phyloP scores from a whole-genome alignment of 2,113 vertebrate species.

The Anas platyrhynchos region DNA sequence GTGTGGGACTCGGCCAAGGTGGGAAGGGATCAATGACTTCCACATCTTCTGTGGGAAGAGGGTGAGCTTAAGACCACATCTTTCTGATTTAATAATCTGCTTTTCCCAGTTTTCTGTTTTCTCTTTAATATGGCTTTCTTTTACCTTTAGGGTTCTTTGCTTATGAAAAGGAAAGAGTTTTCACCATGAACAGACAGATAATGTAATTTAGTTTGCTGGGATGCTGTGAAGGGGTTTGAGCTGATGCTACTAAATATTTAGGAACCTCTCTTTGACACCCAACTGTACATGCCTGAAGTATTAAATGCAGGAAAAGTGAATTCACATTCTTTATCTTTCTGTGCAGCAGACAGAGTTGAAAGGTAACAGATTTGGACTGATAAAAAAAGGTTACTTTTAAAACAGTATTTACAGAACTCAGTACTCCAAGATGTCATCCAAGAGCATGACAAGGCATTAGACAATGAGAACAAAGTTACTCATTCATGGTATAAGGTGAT shows the following conservation, averaged over 20 bases:
- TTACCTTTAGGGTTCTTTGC: background rate
- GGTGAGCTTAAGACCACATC: background rate
- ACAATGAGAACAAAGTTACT: background rate
- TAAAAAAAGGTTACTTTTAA: background rate
- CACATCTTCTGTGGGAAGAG: background rate
- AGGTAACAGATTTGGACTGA: background rate
- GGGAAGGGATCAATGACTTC: background rate
- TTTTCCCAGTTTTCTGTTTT: background rate
- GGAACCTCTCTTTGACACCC: background rate
- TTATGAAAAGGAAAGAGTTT: background rate
- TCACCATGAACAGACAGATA: background rate
- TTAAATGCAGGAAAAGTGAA: background rate
- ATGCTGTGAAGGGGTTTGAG: background rate
- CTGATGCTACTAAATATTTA: background rate
- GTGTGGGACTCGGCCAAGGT: rapidly evolving
- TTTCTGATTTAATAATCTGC: background rate
- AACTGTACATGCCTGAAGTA: background rate
- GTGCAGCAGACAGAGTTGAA: background rate
- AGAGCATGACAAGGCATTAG: background rate
- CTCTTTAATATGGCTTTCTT: background rate
- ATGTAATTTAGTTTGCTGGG: background rate
- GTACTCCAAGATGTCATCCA: background rate
- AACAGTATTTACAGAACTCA: background rate
- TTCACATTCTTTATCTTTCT: background rate
- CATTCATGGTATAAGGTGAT: background rate